Percentiles rank a stretch among this genome's conserved stretches.
Conservation (phyloP, 2,113 vertebrate genomes). For the Rutilus rutilus region DNA sequence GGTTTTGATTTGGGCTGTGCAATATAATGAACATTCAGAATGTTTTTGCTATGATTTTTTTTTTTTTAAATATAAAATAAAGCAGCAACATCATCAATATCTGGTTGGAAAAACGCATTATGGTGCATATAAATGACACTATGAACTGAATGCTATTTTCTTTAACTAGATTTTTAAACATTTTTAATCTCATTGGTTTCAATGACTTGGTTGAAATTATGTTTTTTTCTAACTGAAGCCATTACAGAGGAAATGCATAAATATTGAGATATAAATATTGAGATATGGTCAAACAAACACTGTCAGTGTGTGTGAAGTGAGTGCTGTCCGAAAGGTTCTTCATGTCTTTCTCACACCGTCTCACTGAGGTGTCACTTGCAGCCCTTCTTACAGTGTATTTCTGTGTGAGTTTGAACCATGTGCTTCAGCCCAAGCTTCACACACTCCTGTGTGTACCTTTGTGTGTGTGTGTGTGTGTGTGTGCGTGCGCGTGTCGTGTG, state of each 20-base stretch:
- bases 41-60: background rate
- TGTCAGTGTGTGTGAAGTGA: background rate
- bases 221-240: background rate
- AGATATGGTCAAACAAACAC: background rate
- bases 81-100: background rate
- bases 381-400: background rate
- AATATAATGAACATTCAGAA: background rate
- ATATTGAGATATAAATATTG: background rate
- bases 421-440: background rate
- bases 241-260: background rate
- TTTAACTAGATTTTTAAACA: background rate
- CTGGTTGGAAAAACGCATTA: background rate
- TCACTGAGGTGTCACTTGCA: background rate
- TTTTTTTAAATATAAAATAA: background rate
- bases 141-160: background rate
- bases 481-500: background rate
- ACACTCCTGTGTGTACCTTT: conserved; percentile 12
- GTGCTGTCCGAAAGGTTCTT: background rate
- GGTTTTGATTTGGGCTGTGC: background rate
- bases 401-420: conserved; percentile 26
- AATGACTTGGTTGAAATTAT: background rate
- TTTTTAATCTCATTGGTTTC: background rate
- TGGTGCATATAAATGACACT: background rate
- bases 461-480: conserved; percentile 29
- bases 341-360: conserved; percentile 14